Percentiles rank a stretch among this genome's conserved stretches.
These are phyloP conservation scores for Gonioctena quinquepunctata DNA, from an alignment of 1,140 invertebrate species.

Conservation along the genomic window DNA sequence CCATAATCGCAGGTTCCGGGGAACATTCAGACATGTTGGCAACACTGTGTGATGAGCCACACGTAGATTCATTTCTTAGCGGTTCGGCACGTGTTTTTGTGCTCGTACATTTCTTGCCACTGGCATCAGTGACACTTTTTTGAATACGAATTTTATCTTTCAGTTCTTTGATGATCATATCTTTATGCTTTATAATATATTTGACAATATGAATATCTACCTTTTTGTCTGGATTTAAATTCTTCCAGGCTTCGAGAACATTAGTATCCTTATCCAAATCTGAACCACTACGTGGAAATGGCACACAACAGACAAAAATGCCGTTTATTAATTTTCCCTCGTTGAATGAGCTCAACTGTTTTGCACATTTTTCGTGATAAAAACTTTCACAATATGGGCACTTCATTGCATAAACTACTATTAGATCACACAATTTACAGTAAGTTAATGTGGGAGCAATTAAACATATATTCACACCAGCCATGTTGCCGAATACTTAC, in stretches of 20 bases:
- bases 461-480: no score
- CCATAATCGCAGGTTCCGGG: neutral
- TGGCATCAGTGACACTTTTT: neutral
- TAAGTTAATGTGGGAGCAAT: neutral
- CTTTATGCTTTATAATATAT: neutral
- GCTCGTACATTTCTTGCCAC: neutral
- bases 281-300: neutral
- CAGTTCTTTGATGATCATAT: neutral
- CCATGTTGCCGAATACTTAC: no score
- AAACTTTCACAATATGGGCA: neutral
- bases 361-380: neutral
- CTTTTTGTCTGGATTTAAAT: neutral
- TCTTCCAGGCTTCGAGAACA: neutral
- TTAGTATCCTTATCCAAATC: neutral
- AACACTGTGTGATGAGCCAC: neutral
- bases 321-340: neutral
- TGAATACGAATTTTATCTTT: neutral
- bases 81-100: neutral
- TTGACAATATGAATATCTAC: neutral
- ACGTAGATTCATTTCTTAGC: neutral
- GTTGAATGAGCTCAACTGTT: neutral
- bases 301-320: neutral
- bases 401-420: neutral
- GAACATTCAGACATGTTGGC: neutral
- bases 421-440: neutral